These are phyloP conservation scores for Alligator mississippiensis DNA, from an alignment of 2,113 vertebrate species.

Conservation along the genomic window DNA sequence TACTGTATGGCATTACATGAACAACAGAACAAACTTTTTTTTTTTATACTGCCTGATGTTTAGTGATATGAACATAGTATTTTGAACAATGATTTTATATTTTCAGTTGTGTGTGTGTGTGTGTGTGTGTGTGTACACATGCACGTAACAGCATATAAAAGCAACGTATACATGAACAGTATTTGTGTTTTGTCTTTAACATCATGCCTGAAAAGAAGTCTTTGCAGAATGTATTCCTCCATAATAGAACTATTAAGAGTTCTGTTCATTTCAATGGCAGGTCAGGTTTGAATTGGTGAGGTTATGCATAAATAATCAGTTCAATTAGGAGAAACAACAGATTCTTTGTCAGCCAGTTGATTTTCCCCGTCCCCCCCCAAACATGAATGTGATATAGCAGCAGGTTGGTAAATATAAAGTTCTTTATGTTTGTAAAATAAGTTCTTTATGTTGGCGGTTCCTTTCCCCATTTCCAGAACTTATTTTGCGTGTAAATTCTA, in stretches of 20 bases:
- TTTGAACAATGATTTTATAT: constrained; percentile 53
- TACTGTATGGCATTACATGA: background rate
- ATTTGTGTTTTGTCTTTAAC: constrained; percentile 64
- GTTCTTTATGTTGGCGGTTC: background rate
- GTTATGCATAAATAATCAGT: constrained; percentile 73
- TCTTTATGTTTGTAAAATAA: constrained; percentile 47
- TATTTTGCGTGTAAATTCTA: constrained; percentile 64
- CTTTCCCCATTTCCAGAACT: constrained; percentile 40
- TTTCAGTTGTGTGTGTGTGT: constrained; percentile 42
- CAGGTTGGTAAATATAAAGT: constrained; percentile 57
- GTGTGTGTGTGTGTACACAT: too few species aligned
- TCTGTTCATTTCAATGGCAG: constrained; percentile 57
- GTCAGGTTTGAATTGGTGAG: constrained; percentile 74
- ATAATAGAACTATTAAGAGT: constrained; percentile 66
- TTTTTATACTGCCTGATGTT: background rate
- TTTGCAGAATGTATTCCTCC: constrained; percentile 47
- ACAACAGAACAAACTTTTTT: too few species aligned
- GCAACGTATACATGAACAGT: background rate
- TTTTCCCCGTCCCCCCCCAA: constrained; percentile 20
- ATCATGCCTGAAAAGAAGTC: constrained; percentile 56
- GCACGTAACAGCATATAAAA: too few species aligned
- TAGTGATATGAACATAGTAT: background rate
- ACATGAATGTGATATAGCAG: constrained; percentile 58
- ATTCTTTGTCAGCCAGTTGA: constrained; percentile 68
- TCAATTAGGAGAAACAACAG: constrained; percentile 64